Base-by-base conservation (phyloP, 2,888 invertebrate species). In the Drosophila kambysellisi region DNA sequence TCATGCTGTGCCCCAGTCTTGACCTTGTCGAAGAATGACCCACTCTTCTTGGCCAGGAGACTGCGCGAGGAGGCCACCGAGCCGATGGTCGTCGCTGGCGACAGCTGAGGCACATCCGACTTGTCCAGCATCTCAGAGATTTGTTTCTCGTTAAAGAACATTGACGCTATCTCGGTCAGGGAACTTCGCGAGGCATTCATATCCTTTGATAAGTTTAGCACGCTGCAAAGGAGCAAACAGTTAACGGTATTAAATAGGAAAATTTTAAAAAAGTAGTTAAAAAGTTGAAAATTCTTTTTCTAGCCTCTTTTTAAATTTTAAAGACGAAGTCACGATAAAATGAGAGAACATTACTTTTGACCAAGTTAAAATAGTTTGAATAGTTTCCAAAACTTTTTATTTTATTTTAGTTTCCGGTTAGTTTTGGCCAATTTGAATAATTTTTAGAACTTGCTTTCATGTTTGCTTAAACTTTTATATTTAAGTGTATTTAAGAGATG, bases 11-110 rank as follows among this genome's bases (percentile, higher is more conserved):
- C 95, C 1, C 95, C 94, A 91, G 96, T 95, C 93, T 97, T 97
- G 39, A 97, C 93, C 91, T 95, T 96, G 89, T 97, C 97, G 89
- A 97, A 97, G 92, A 97, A 97, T 51, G 96, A 96, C 51, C 96
- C 95, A 85, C 96, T 66, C 75, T 91, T 92, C 58, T 91, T 89
- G 74, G 76, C 82, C 68, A 89, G 52, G 33, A 86, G 69, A 41
- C 86, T 91, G 71, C 89, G 91, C 8, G 89, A 78, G 3, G 92
- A 92, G 32, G 83, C 76, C 12, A 80, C 74, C 25, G 88, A 87
- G 43, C 84, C 69, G 73, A 91, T 72, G 66, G 92, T 80, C 68
- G 92, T 80, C 46, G 87, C 86, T 35, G 93, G 87, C 41, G 92
- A 89, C 9, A 91, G 43, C 68, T 92, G 92, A 0, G 92, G 81